A percentile compares a stretch with the other conserved stretches of the same genome.
phyloP scores from a whole-genome alignment of 2,797 vertebrate genomes.

The Eremophila alpestris region DNA sequence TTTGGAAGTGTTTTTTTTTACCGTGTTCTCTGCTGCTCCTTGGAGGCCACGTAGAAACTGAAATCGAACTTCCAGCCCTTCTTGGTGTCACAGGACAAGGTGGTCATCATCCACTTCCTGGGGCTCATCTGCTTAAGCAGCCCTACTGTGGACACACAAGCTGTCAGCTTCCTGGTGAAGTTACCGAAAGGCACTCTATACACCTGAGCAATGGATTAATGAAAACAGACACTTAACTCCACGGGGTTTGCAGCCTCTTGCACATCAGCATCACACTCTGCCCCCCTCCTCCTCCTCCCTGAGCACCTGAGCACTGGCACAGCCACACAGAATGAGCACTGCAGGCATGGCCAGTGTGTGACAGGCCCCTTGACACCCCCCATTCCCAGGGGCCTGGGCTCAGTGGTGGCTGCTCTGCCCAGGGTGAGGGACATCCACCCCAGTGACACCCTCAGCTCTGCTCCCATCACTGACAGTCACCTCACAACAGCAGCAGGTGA shows the following conservation, averaged over 20 bases:
- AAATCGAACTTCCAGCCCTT: conserved; percentile 93
- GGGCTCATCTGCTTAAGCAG: conserved; percentile 84
- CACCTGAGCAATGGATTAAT: conserved; percentile 87
- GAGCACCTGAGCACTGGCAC: conserved; percentile 22
- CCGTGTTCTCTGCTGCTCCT: conserved; percentile 88
- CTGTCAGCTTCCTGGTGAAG: conserved; percentile 94
- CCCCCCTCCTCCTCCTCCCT: conserved; percentile 45
- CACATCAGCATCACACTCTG: conserved; percentile 42
- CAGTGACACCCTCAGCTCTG: background rate
- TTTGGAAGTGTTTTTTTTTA: conserved; percentile 56
- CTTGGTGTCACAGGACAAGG: conserved; percentile 84
- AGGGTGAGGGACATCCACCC: background rate
- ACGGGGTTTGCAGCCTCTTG: conserved; percentile 50
- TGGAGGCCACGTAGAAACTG: conserved; percentile 89
- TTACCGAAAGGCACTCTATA: conserved; percentile 92
- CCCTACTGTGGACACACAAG: conserved; percentile 95
- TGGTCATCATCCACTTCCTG: conserved; percentile 95
- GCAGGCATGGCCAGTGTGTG: background rate
- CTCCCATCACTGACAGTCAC: background rate
- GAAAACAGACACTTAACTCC: conserved; percentile 82
- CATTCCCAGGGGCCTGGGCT: background rate
- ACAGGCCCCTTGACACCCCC: background rate
- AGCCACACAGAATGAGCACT: conserved; percentile 7
- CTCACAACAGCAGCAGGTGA: background rate
- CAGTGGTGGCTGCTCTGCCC: background rate